Base-by-base conservation (phyloP, 2,888 invertebrate genomes). In the Petrophora chlorosata region DNA sequence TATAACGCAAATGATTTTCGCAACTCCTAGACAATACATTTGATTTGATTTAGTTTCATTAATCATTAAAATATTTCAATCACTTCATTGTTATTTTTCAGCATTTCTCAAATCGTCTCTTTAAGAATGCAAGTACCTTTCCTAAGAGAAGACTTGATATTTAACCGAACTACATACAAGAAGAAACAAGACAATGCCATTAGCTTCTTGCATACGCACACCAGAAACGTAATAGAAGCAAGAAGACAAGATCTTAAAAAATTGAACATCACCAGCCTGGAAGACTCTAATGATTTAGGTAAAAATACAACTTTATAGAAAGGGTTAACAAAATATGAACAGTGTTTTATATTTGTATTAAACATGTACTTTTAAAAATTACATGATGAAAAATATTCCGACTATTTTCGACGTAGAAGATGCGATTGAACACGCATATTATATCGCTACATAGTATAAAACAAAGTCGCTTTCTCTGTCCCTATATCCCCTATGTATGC, bases 151-250 rank as follows among this genome's bases (percentile, higher is more conserved):
- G 81, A 86, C 19, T 30, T 57, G 0, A 59, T 89, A 2, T 91
- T 90, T 41, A 90, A 91, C 55, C 76, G 93, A 3, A 83, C 94
- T 0, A 76, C 85, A 3, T 82, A 92, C 40, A 95, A 94, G 12
- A 90, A 85, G 45, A 85, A 86, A 14, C 93, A 93, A 65, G 86
- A 83, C 3, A 74, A 82, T 30, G 84, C 86, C 0, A 47, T 92
- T 14, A 70, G 79, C 8, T 59, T 86, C 5, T 61, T 92, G 5
- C 92, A 92, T 42, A 67, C 66, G 1, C 83, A 85, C 23, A 87
- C 90, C 0, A 79, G 72, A 7, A 73, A 77, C 33, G 91, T 92
- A 0, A 92, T 92, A 3, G 61, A 73, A 7, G 67, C 80, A 8
- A 76, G 91, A 47, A 70, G 76, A 17, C 50, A 71, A 3, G 83